Conservation (phyloP, 2,888 invertebrate species). For the Lissocephala sabroskyi region DNA sequence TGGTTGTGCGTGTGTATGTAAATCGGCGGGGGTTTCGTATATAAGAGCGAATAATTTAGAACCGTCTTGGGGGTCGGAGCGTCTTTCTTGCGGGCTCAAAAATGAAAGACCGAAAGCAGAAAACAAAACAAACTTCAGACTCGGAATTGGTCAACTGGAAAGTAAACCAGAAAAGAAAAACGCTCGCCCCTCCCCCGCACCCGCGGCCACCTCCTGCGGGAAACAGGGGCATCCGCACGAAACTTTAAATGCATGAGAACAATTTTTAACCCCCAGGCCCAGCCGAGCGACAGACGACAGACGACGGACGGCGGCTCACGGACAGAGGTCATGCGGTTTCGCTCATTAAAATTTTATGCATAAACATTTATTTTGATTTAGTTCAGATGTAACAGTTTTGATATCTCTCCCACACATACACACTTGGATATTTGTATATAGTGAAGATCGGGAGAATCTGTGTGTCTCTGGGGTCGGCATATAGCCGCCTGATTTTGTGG, state of each 20-base stretch:
- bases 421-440: not conserved
- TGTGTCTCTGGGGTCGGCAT: too few relatives aligned
- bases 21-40: too few relatives aligned
- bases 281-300: too few relatives aligned
- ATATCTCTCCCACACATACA: slow-evolving; percentile 17
- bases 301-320: too few relatives aligned
- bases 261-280: too few relatives aligned
- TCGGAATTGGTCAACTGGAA: slow-evolving; percentile 61
- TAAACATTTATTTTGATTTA: slow-evolving; percentile 26
- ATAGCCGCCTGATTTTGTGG: too few relatives aligned
- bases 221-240: slow-evolving; percentile 34
- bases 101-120: not conserved
- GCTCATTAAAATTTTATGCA: slow-evolving; percentile 49
- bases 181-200: not conserved
- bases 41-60: slow-evolving; percentile 50
- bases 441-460: too few relatives aligned
- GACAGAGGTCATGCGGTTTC: slow-evolving; percentile 52
- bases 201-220: too few relatives aligned
- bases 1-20: slow-evolving; percentile 44
- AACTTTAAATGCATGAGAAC: slow-evolving; percentile 31
- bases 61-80: slow-evolving; percentile 33
- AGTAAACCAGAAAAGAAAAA: slow-evolving; percentile 59
- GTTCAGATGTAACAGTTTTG: slow-evolving; percentile 46
- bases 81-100: slow-evolving; percentile 6
- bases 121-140: slow-evolving; percentile 29